Conservation (phyloP, 2,888 invertebrate genomes). For the Cerastis leucographa region DNA sequence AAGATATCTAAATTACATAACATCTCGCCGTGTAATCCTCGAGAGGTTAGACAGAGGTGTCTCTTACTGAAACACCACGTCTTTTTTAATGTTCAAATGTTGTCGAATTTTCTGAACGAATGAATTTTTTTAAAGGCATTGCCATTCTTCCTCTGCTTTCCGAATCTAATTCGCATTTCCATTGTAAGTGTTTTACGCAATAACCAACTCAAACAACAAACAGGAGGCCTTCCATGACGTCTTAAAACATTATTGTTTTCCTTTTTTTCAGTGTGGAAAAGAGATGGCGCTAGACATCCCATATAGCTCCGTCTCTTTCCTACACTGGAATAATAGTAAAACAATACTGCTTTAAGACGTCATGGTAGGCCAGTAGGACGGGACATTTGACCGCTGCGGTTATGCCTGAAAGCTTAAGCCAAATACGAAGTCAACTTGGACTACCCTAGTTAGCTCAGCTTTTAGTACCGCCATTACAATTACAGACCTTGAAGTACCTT, state of each 20-base stretch:
- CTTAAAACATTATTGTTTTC: no score
- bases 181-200: not conserved
- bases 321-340: no score
- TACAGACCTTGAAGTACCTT: slow-evolving; percentile 20
- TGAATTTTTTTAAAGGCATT: no score
- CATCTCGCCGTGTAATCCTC: no score
- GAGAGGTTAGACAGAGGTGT: no score
- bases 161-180: not conserved
- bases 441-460: not conserved
- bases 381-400: not conserved
- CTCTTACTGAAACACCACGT: no score
- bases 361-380: not conserved
- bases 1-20: no score
- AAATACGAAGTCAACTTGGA: not conserved
- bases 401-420: not conserved
- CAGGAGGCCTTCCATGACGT: no score
- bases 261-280: no score
- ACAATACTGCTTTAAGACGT: no score
- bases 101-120: not conserved
- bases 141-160: not conserved
- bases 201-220: not conserved
- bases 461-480: slow-evolving; percentile 26
- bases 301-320: no score
- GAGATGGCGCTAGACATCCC: no score
- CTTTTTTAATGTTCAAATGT: not conserved